Evolutionary conservation across 2,113 vertebrate species (phyloP).

Genomic region (Phalacrocorax carbo): DNA sequence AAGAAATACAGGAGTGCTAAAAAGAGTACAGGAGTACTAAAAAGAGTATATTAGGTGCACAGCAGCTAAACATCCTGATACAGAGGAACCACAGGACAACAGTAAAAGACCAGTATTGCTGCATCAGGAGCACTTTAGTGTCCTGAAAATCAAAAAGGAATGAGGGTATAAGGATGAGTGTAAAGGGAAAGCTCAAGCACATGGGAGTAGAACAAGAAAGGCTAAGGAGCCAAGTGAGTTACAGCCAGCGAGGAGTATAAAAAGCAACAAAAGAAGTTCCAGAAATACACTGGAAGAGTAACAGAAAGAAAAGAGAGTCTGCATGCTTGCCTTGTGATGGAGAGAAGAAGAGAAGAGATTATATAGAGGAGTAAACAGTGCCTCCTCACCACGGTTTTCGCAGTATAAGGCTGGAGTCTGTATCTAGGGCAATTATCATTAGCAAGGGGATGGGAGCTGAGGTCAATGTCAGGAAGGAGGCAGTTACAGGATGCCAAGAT

Average conservation of each 20-base stretch:
- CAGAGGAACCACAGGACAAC: not conserved
- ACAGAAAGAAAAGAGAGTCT: not conserved
- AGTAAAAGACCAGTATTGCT: slow-evolving; percentile 24
- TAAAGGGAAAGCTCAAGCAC: not conserved
- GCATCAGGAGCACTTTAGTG: slow-evolving; percentile 32
- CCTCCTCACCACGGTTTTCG: not conserved
- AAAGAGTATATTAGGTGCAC: not conserved
- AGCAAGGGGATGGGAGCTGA: not conserved
- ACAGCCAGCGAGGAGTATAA: not conserved
- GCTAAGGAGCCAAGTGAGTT: not conserved
- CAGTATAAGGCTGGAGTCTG: not conserved
- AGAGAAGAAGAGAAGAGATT: not conserved
- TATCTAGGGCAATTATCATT: not conserved
- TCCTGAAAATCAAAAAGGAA: slow-evolving; percentile 35
- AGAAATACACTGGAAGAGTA: not conserved
- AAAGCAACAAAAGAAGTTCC: not conserved
- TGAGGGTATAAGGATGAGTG: not conserved
- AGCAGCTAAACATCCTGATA: not conserved
- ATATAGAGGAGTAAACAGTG: not conserved
- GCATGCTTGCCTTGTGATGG: fast-evolving
- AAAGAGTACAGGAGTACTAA: not conserved
- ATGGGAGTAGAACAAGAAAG: not conserved
- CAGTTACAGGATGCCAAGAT: fast-evolving
- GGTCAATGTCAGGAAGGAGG: not conserved
- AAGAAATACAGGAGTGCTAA: not conserved